Conservation (phyloP, 2,888 invertebrate species). For the Sthenelais limicola region DNA sequence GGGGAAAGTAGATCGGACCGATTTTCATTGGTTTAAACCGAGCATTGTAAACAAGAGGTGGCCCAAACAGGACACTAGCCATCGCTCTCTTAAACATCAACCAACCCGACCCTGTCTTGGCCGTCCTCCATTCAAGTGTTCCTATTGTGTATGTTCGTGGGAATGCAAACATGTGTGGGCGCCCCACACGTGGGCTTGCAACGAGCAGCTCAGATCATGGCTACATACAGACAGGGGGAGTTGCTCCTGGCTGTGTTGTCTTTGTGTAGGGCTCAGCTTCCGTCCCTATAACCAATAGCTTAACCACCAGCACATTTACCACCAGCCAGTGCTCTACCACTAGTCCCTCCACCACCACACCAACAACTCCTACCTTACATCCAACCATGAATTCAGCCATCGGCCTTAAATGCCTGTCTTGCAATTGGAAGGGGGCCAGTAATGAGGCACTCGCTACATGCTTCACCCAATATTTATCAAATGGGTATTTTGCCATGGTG, state of each 20-base stretch:
- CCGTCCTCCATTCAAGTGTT: too few species aligned
- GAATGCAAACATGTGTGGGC: slow-evolving; percentile 22
- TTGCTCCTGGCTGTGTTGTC: background rate
- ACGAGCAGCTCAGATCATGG: slow-evolving; percentile 19
- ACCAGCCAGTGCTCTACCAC: background rate
- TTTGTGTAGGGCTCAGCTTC: slow-evolving; percentile 4
- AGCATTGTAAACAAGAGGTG: too few species aligned
- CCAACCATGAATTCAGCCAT: background rate
- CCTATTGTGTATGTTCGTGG: slow-evolving; percentile 25
- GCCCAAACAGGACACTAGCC: too few species aligned
- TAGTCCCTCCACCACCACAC: background rate
- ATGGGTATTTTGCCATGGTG: too few species aligned
- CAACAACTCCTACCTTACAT: background rate
- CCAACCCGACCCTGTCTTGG: too few species aligned
- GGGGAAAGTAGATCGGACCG: too few species aligned
- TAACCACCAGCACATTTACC: slow-evolving; percentile 17
- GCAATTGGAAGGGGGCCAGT: slow-evolving; percentile 21
- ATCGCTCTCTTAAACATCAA: too few species aligned
- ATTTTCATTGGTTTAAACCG: too few species aligned
- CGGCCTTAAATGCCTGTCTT: slow-evolving; percentile 12
- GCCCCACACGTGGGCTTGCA: slow-evolving; percentile 1
- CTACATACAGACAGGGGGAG: too few species aligned
- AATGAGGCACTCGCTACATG: too few species aligned
- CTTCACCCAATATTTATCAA: too few species aligned
- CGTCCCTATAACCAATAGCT: background rate